Evolutionary conservation across 1,140 invertebrate genomes (phyloP).

Genomic region (Yoshiicerus persimilis): DNA sequence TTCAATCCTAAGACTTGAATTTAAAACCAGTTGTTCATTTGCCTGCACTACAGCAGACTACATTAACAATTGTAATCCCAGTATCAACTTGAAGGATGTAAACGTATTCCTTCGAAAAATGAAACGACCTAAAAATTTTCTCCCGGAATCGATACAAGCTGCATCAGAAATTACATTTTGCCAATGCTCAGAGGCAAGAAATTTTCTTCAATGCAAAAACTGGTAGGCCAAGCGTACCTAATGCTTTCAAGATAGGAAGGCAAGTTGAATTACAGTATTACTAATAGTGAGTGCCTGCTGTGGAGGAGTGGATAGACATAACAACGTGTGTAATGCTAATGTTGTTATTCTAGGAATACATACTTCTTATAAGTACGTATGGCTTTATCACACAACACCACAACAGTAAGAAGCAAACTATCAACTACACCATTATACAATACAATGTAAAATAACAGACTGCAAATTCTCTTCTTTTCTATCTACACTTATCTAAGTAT

Average conservation of each 20-base stretch:
- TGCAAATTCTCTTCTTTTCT: background rate
- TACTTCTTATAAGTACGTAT: background rate
- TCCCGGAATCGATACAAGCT: background rate
- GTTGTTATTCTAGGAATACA: background rate
- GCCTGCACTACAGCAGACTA: background rate
- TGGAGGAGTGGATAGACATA: background rate
- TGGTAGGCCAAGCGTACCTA: background rate
- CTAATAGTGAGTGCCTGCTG: background rate
- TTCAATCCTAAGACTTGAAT: background rate
- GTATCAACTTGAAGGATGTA: background rate
- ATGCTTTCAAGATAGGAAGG: background rate
- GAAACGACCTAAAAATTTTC: conserved; percentile 4
- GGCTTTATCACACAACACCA: background rate
- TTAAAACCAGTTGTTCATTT: background rate
- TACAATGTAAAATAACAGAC: background rate
- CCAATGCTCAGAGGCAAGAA: conserved; percentile 4
- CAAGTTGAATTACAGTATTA: background rate
- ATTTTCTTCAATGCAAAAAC: conserved; percentile 6
- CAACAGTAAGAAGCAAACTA: too few relatives aligned
- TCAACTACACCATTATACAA: too few relatives aligned
- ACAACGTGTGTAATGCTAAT: background rate
- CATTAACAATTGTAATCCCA: background rate
- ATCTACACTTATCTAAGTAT: background rate
- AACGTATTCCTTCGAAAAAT: background rate
- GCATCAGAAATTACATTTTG: conserved; percentile 20